These are phyloP conservation scores for Proterorhinus semilunaris DNA, from an alignment of 2,113 vertebrate genomes.

Conservation along the genomic window DNA sequence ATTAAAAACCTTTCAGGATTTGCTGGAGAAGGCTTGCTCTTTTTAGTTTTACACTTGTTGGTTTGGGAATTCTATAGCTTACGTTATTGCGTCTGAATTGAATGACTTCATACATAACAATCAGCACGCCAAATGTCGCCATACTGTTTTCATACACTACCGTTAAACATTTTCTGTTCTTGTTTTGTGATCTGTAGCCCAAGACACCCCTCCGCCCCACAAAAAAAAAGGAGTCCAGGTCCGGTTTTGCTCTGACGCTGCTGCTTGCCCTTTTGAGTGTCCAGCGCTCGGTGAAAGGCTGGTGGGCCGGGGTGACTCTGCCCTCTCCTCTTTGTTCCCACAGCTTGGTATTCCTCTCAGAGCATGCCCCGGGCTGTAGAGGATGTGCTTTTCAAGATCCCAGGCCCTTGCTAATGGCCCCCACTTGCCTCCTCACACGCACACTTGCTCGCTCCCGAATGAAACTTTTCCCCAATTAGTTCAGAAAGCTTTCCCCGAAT, in stretches of 20 bases:
- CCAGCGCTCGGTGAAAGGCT: constrained; percentile 57
- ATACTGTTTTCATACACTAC: no score
- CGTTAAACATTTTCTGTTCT: no score
- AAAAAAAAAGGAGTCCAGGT: not conserved
- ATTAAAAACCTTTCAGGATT: no score
- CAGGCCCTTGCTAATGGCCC: constrained; percentile 55
- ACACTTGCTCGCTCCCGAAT: constrained; percentile 12
- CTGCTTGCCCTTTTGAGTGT: constrained; percentile 59
- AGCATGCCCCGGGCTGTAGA: constrained; percentile 67
- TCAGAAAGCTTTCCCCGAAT: not conserved
- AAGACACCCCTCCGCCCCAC: no score
- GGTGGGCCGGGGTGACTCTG: constrained; percentile 71
- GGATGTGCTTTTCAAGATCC: constrained; percentile 71
- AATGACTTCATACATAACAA: no score
- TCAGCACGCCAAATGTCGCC: no score
- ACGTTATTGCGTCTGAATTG: no score
- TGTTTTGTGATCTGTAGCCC: not conserved
- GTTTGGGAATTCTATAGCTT: no score
- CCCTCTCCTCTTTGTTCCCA: constrained; percentile 74
- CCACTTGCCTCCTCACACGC: constrained; percentile 42
- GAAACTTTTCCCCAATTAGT: not conserved
- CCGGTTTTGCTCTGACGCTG: constrained; percentile 27
- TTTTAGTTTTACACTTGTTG: no score
- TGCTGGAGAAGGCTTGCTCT: no score
- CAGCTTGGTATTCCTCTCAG: constrained; percentile 82